These are phyloP conservation scores for Cybosia mesomella DNA, from an alignment of 2,888 invertebrate genomes.

Conservation along the genomic window DNA sequence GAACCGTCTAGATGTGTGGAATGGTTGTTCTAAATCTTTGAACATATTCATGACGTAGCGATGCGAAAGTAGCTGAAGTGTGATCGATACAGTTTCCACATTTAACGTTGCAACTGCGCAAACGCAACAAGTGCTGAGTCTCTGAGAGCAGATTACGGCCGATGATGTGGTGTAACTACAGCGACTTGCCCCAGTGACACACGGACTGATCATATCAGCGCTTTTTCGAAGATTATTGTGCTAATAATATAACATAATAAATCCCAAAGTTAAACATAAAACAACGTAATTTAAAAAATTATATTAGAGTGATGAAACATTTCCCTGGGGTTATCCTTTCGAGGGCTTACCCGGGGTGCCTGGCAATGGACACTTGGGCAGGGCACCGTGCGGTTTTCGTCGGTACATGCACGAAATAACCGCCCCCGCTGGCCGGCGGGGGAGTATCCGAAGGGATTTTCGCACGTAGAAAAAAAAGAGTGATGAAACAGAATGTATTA, in stretches of 20 bases:
- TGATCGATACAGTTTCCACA: conserved; percentile 69
- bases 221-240: conserved; percentile 2
- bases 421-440: too few relatives aligned
- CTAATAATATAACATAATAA: background rate
- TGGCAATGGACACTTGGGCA: too few relatives aligned
- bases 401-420: too few relatives aligned
- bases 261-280: background rate
- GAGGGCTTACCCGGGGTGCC: too few relatives aligned
- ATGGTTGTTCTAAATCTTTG: conserved; percentile 51
- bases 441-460: too few relatives aligned
- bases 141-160: conserved; percentile 65
- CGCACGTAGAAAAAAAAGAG: too few relatives aligned
- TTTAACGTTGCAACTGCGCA: conserved; percentile 58
- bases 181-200: conserved; percentile 47
- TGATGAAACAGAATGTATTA: background rate
- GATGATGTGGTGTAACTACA: conserved; percentile 63
- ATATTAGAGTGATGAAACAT: background rate
- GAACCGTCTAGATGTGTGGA: conserved; percentile 53
- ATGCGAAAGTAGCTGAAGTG: conserved; percentile 69
- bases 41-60: conserved; percentile 54
- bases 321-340: too few relatives aligned
- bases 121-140: conserved; percentile 62
- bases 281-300: background rate
- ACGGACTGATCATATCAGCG: conserved; percentile 37
- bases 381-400: too few relatives aligned